Conservation (phyloP, 2,888 invertebrate genomes). For the Drosophila mercatorum region DNA sequence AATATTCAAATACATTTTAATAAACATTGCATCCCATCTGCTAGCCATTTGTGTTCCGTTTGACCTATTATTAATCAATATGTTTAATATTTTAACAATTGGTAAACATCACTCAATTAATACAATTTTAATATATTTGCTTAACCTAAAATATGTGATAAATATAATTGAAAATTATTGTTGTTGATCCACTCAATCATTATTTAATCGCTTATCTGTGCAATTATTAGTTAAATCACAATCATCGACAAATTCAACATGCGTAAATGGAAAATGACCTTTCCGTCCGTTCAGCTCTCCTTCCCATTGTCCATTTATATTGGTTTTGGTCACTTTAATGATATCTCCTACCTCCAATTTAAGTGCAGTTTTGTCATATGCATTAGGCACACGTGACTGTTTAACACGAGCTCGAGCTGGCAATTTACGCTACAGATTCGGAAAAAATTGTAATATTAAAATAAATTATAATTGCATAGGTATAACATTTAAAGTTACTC, state of each 20-base stretch:
- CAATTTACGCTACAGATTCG: slow-evolving; percentile 88
- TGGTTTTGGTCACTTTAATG: slow-evolving; percentile 97
- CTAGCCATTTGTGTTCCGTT: background rate
- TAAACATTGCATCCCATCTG: no score
- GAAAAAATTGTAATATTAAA: background rate
- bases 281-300: slow-evolving; percentile 96
- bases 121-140: slow-evolving; percentile 44
- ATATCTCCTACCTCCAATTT: slow-evolving; percentile 97
- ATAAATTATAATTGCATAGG: background rate
- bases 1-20: no score
- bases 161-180: slow-evolving; percentile 34
- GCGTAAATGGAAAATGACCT: slow-evolving; percentile 98
- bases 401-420: slow-evolving; percentile 97
- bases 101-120: slow-evolving; percentile 49
- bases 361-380: slow-evolving; percentile 98
- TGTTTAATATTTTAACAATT: slow-evolving; percentile 67
- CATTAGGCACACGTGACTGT: slow-evolving; percentile 97
- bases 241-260: slow-evolving; percentile 96
- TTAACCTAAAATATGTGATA: slow-evolving; percentile 25
- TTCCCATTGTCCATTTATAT: slow-evolving; percentile 99
- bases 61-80: slow-evolving; percentile 30
- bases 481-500: slow-evolving; percentile 29
- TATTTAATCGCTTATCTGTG: slow-evolving; percentile 50
- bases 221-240: slow-evolving; percentile 71
- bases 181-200: slow-evolving; percentile 56